Evolutionary conservation across 2,888 invertebrate genomes (phyloP).

Genomic region (Campaea margaritaria): DNA sequence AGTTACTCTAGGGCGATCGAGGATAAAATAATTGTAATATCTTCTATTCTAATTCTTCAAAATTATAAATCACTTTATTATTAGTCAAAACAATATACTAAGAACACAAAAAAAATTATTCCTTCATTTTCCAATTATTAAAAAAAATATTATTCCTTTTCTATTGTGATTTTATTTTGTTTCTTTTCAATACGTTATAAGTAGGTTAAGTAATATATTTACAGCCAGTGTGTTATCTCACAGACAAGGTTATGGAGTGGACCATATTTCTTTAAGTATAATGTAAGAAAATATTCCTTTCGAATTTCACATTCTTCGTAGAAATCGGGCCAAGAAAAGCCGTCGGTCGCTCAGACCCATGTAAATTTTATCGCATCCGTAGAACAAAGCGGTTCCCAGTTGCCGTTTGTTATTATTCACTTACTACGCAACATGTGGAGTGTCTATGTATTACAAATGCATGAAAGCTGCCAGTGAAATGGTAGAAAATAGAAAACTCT

Average conservation of each 20-base stretch:
- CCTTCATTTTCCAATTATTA: too few relatives aligned
- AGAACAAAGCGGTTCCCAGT: slow-evolving; percentile 55
- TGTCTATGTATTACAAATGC: slow-evolving; percentile 24
- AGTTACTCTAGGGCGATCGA: too few relatives aligned
- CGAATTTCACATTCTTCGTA: slow-evolving; percentile 41
- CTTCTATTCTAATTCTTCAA: too few relatives aligned
- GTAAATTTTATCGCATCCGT: slow-evolving; percentile 68
- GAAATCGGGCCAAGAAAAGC: slow-evolving; percentile 49
- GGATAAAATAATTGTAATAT: too few relatives aligned
- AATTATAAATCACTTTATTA: too few relatives aligned
- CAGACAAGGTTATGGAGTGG: slow-evolving; percentile 10
- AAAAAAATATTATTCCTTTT: too few relatives aligned
- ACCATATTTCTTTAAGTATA: slow-evolving; percentile 30
- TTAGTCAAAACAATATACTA: too few relatives aligned
- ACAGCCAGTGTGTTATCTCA: slow-evolving; percentile 19
- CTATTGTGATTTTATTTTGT: too few relatives aligned
- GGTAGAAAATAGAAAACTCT: slow-evolving; percentile 4
- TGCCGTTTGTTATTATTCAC: slow-evolving; percentile 59
- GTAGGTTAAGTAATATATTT: not conserved
- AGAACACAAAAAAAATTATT: too few relatives aligned
- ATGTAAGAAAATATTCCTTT: slow-evolving; percentile 43
- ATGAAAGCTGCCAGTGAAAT: slow-evolving; percentile 20
- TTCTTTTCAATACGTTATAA: too few relatives aligned
- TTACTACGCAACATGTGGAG: slow-evolving; percentile 55
- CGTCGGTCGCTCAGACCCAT: slow-evolving; percentile 56